Percentiles rank a stretch among this genome's conserved stretches.
phyloP scores from a whole-genome alignment of 2,888 invertebrate species.

The Cheilosia grossa region DNA sequence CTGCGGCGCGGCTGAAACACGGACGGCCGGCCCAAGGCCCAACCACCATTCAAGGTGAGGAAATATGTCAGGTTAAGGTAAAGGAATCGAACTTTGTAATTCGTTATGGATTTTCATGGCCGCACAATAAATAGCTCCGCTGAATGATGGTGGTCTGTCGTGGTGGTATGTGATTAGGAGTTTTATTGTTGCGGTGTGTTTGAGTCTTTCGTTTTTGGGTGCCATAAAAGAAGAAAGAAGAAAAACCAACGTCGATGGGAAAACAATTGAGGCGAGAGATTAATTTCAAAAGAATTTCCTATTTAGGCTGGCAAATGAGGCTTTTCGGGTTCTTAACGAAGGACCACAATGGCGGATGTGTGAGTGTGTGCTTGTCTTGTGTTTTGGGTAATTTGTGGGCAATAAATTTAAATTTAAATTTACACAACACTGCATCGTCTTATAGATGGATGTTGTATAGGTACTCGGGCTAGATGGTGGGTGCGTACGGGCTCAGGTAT shows the following conservation, averaged over 20 bases:
- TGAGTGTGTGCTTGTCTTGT: slow-evolving; percentile 33
- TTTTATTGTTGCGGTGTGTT: slow-evolving; percentile 57
- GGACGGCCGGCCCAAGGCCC: neutral
- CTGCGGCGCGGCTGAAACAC: slow-evolving; percentile 10
- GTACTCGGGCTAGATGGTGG: slow-evolving; percentile 21
- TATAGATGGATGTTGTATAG: neutral
- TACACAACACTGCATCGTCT: slow-evolving; percentile 27
- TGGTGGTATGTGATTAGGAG: slow-evolving; percentile 46
- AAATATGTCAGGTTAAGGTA: slow-evolving; percentile 54
- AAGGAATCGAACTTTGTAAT: slow-evolving; percentile 64
- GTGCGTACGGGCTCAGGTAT: slow-evolving; percentile 4
- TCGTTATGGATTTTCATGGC: slow-evolving; percentile 71
- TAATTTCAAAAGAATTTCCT: slow-evolving; percentile 53
- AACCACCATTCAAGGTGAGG: slow-evolving; percentile 42
- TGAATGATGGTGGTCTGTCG: slow-evolving; percentile 65
- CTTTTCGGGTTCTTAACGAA: neutral
- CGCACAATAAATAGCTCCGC: slow-evolving; percentile 40
- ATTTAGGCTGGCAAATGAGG: slow-evolving; percentile 42
- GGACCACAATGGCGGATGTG: slow-evolving; percentile 24
- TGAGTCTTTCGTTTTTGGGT: slow-evolving; percentile 18
- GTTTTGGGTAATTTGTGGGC: slow-evolving; percentile 65
- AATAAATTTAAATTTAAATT: slow-evolving; percentile 70
- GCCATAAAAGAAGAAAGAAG: slow-evolving; percentile 29
- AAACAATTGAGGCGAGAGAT: slow-evolving; percentile 66
- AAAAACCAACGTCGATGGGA: slow-evolving; percentile 43